Conservation (phyloP, 2,888 invertebrate species). For the Ichneumon xanthorius region DNA sequence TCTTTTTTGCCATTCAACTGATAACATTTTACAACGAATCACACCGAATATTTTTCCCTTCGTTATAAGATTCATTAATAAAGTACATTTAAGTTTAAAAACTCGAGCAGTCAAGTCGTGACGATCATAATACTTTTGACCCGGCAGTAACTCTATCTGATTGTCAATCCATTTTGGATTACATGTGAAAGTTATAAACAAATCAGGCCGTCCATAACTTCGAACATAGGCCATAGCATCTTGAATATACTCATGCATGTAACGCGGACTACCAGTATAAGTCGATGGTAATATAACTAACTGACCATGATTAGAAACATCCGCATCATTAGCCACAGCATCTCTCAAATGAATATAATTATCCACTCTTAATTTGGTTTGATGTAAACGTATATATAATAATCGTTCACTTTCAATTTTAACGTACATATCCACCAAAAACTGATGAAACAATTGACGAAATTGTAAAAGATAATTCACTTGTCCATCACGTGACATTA, state of each 20-base stretch:
- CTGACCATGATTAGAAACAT: too few species aligned
- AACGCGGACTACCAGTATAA: slow-evolving; percentile 41
- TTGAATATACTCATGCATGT: slow-evolving; percentile 61
- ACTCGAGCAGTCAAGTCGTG: slow-evolving; percentile 75
- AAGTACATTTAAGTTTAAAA: too few species aligned
- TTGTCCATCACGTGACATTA: slow-evolving; percentile 74
- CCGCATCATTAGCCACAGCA: slow-evolving; percentile 45
- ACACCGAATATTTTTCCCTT: slow-evolving; percentile 75
- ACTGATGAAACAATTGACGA: slow-evolving; percentile 79
- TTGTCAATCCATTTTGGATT: slow-evolving; percentile 60
- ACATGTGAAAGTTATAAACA: slow-evolving; percentile 60
- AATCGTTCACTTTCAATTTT: slow-evolving; percentile 75
- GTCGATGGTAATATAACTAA: slow-evolving; percentile 32
- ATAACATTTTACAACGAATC: slow-evolving; percentile 74
- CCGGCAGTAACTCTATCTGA: slow-evolving; percentile 26
- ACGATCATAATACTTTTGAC: slow-evolving; percentile 69
- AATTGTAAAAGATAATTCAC: slow-evolving; percentile 73
- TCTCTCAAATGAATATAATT: slow-evolving; percentile 74
- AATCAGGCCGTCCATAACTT: slow-evolving; percentile 60
- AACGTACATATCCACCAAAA: slow-evolving; percentile 81
- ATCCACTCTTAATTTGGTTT: slow-evolving; percentile 63
- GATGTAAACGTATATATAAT: slow-evolving; percentile 76
- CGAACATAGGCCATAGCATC: slow-evolving; percentile 73
- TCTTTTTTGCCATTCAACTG: slow-evolving; percentile 76
- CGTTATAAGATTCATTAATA: too few species aligned